A percentile compares a stretch with the other conserved stretches of the same genome.
Evolutionary conservation across 2,113 vertebrate species (phyloP).

Genomic region (Xenopus tropicalis): UCB_Xtro_10.0 CM004447.2:89696001-89696500

Average conservation of each 20-base stretch:
- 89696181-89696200: conserved; percentile 40
- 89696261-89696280: neutral
- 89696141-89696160: conserved; percentile 40
- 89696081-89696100: conserved; percentile 33
- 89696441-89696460: too few relatives aligned
- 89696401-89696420: too few relatives aligned
- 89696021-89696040: conserved; percentile 11
- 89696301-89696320: too few relatives aligned
- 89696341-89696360: too few relatives aligned
- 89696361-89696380: too few relatives aligned
- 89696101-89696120: conserved; percentile 32
- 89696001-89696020: too few relatives aligned
- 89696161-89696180: conserved; percentile 31
- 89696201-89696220: conserved; percentile 27
- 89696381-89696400: too few relatives aligned
- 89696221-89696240: conserved; percentile 22
- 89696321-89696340: too few relatives aligned
- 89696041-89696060: conserved; percentile 36
- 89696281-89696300: too few relatives aligned
- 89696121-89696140: conserved; percentile 37
- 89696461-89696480: too few relatives aligned
- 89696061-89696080: conserved; percentile 18
- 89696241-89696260: conserved; percentile 24
- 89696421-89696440: too few relatives aligned
- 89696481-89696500: too few relatives aligned